These are phyloP conservation scores for Nerophis ophidion DNA, from an alignment of 2,113 vertebrate genomes.

Conservation along the genomic window DNA sequence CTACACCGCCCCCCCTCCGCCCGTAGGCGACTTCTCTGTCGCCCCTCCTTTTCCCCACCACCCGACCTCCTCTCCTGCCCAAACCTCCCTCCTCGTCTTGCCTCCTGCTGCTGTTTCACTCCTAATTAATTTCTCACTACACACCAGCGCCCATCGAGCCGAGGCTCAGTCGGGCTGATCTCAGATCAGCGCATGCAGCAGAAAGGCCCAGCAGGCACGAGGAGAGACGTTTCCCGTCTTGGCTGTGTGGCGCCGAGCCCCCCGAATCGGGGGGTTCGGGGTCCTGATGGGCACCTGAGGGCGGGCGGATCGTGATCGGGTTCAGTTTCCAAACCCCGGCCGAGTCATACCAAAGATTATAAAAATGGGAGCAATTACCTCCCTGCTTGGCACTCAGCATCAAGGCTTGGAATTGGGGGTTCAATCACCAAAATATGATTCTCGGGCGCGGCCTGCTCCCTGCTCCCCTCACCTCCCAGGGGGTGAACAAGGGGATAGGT, in stretches of 20 bases:
- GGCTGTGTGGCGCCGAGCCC: constrained; percentile 19
- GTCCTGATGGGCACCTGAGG: constrained; percentile 6
- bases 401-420: too few relatives aligned
- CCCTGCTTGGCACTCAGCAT: too few relatives aligned
- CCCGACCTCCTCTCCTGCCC: constrained; percentile 22
- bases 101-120: constrained; percentile 66
- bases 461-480: too few relatives aligned
- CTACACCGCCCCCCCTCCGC: constrained; percentile 38
- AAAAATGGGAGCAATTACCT: too few relatives aligned
- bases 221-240: constrained; percentile 18
- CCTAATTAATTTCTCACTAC: constrained; percentile 75
- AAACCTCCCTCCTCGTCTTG: constrained; percentile 41
- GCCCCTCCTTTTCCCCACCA: constrained; percentile 33
- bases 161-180: constrained; percentile 48
- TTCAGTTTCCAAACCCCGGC: too few relatives aligned
- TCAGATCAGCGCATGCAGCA: constrained; percentile 35
- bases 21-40: constrained; percentile 13
- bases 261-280: constrained; percentile 41
- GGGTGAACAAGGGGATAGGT: too few relatives aligned
- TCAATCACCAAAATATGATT: too few relatives aligned
- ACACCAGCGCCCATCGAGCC: constrained; percentile 57
- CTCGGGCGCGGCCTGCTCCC: too few relatives aligned
- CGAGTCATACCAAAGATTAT: too few relatives aligned
- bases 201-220: too few relatives aligned
- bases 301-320: constrained; percentile 31